A percentile compares a stretch with the other conserved stretches of the same genome.
phyloP scores from a whole-genome alignment of 2,797 vertebrate species.

The Notolabrus celidotus region DNA sequence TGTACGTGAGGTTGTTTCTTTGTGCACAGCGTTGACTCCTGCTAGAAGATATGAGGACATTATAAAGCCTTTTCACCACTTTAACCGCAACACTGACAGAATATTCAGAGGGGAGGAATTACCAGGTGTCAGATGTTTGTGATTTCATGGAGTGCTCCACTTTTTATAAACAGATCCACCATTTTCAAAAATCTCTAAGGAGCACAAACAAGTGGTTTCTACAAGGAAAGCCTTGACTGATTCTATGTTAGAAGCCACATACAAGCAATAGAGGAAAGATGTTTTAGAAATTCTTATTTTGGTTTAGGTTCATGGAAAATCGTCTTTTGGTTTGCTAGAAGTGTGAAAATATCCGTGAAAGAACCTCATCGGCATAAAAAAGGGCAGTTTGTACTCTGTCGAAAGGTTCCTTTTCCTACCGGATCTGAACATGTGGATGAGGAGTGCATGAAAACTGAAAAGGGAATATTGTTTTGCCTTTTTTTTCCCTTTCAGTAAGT shows the following conservation, averaged over 20 bases:
- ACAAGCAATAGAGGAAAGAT: background rate
- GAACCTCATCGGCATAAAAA: slow-evolving; percentile 2
- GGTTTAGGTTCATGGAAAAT: background rate
- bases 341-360: background rate
- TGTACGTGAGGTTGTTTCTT: background rate
- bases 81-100: background rate
- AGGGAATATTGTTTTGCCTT: slow-evolving; percentile 30
- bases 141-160: background rate
- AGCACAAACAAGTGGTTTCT: background rate
- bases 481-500: slow-evolving; percentile 16
- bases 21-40: background rate
- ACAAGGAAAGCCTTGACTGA: background rate
- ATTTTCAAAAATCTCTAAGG: background rate
- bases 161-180: background rate
- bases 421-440: slow-evolving; percentile 6
- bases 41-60: background rate
- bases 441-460: slow-evolving; percentile 45
- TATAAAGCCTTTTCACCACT: background rate
- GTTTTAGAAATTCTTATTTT: background rate
- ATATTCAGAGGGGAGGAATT: background rate
- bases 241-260: background rate
- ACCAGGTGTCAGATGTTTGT: background rate
- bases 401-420: background rate
- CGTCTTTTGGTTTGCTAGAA: background rate
- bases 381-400: slow-evolving; percentile 5